A percentile compares a stretch with the other conserved stretches of the same genome.
phyloP scores from a whole-genome alignment of 2,888 invertebrate genomes.

The Clistopyga incitator region DNA sequence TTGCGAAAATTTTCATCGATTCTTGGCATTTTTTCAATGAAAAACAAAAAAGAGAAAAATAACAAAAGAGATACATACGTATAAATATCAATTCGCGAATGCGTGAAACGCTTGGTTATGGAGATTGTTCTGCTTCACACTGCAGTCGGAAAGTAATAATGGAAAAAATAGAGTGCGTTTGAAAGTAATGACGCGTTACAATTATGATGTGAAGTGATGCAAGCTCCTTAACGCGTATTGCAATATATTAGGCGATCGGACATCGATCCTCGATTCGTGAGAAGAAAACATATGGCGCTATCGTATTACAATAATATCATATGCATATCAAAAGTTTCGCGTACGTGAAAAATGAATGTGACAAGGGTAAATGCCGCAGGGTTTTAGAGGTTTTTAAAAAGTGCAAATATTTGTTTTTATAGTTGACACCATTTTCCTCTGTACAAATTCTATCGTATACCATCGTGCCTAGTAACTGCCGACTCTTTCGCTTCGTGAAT shows the following conservation, averaged over 20 bases:
- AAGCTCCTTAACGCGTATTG: background rate
- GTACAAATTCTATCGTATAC: conserved; percentile 67
- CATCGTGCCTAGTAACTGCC: conserved; percentile 66
- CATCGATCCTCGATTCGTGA: conserved; percentile 12
- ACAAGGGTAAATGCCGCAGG: conserved; percentile 28
- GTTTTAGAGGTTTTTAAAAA: conserved; percentile 58
- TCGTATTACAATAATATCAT: conserved; percentile 43
- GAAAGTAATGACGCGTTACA: no score
- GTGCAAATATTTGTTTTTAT: conserved; percentile 76
- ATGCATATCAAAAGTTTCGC: conserved; percentile 51
- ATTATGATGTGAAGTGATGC: no score
- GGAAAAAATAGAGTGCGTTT: no score
- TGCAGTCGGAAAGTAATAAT: no score
- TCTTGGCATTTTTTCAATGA: background rate
- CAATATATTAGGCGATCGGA: conserved; percentile 8
- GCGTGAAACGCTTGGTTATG: background rate
- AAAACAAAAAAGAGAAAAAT: background rate
- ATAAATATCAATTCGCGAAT: background rate
- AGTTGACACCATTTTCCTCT: conserved; percentile 57
- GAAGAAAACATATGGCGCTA: conserved; percentile 48
- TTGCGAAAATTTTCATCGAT: conserved; percentile 2
- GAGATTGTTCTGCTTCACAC: no score
- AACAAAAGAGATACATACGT: no score
- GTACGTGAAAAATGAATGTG: background rate
- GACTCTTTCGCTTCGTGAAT: conserved; percentile 21